phyloP scores from a whole-genome alignment of 2,888 invertebrate species.

The Hermodice carunculata region DNA sequence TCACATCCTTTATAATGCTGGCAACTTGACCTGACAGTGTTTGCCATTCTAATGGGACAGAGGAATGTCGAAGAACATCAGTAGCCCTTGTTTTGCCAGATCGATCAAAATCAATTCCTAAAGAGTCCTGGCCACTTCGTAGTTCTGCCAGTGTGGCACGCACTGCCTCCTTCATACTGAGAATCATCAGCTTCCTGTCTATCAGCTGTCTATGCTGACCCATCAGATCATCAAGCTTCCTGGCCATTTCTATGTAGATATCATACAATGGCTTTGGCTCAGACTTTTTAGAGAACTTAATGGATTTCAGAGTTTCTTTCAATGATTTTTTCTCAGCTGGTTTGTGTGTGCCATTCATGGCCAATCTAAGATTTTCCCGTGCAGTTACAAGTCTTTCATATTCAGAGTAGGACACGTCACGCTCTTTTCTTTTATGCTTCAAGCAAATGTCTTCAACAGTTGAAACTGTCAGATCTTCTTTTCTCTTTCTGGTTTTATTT shows the following conservation, averaged over 20 bases:
- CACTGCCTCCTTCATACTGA: slow-evolving; percentile 60
- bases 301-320: not conserved
- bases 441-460: no score
- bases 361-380: slow-evolving; percentile 54
- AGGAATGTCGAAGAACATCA: slow-evolving; percentile 39
- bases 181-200: slow-evolving; percentile 52
- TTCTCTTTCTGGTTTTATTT: slow-evolving; percentile 37
- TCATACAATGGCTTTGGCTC: slow-evolving; percentile 45
- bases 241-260: slow-evolving; percentile 50
- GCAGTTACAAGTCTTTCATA: slow-evolving; percentile 42
- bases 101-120: slow-evolving; percentile 29
- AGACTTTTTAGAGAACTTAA: slow-evolving; percentile 2
- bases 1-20: slow-evolving; percentile 26
- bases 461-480: no score
- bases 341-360: no score
- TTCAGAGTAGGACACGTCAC: slow-evolving; percentile 43
- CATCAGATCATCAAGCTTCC: slow-evolving; percentile 32
- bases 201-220: slow-evolving; percentile 45
- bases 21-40: slow-evolving; percentile 53
- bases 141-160: slow-evolving; percentile 31
- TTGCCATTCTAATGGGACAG: slow-evolving; percentile 52
- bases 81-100: slow-evolving; percentile 36
- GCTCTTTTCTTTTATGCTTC: slow-evolving; percentile 36
- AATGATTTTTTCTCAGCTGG: slow-evolving; percentile 3
- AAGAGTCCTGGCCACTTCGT: slow-evolving; percentile 25